A percentile compares a stretch with the other conserved stretches of the same genome.
These are phyloP conservation scores for Aspidoscelis tigris DNA, from an alignment of 2,113 vertebrate genomes.

Conservation along the genomic window DNA sequence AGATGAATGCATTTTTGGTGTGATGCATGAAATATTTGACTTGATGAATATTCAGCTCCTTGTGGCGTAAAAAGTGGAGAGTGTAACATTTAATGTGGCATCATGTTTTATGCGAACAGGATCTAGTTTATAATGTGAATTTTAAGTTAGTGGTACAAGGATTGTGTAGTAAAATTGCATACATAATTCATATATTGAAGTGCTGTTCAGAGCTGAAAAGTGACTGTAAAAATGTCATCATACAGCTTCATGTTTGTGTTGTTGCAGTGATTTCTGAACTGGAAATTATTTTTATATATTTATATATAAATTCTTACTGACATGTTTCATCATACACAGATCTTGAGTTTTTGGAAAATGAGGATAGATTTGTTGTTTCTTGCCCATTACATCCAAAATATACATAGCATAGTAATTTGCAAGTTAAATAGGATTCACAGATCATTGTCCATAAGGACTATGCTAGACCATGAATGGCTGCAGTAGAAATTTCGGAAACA, in stretches of 20 bases:
- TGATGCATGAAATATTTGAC: constrained; percentile 15
- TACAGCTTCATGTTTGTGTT: not conserved
- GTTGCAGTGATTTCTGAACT: not conserved
- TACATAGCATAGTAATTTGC: not conserved
- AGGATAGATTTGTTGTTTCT: not conserved
- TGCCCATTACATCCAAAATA: not conserved
- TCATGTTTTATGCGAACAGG: constrained; percentile 3
- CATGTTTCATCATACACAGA: not conserved
- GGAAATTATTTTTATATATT: not conserved
- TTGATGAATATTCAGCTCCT: constrained; percentile 42
- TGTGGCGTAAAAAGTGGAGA: constrained; percentile 7
- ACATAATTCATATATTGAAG: constrained; percentile 15
- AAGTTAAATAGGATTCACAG: not conserved
- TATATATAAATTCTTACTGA: not conserved
- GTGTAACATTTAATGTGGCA: not conserved
- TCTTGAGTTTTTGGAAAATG: not conserved
- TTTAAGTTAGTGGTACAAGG: not conserved
- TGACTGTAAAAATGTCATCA: not conserved
- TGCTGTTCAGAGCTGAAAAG: constrained; percentile 18
- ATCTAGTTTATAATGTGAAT: not conserved
- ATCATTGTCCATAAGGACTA: not conserved
- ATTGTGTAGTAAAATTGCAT: constrained; percentile 18
- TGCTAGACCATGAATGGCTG: not conserved
- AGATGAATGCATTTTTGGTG: constrained; percentile 11
- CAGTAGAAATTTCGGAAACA: not conserved